Percentiles rank a stretch among this genome's conserved stretches.
Conservation (phyloP, 2,797 vertebrate genomes). For the Siniperca obscura region DNA sequence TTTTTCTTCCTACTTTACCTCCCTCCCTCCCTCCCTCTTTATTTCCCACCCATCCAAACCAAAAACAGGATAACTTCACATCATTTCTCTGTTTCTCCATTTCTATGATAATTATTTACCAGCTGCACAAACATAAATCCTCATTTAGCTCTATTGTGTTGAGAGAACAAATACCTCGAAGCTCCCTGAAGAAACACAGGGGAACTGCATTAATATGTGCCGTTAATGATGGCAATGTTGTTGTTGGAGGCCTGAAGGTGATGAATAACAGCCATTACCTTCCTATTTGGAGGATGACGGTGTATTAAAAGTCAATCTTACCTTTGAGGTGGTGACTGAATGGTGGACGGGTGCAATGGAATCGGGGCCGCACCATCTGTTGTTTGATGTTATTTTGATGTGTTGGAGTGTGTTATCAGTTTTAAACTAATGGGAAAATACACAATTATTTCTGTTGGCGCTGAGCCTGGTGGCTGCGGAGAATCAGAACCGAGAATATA, state of each 20-base stretch:
- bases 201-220: conserved; percentile 14
- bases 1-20: not conserved
- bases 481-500: not conserved
- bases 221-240: conserved; percentile 47
- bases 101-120: conserved; percentile 53
- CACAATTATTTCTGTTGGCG: conserved; percentile 11
- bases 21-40: not conserved
- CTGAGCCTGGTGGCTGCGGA: not conserved
- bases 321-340: conserved; percentile 48
- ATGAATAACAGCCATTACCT: conserved; percentile 55
- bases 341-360: conserved; percentile 26
- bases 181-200: conserved; percentile 33
- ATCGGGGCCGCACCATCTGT: conserved; percentile 37
- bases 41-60: not conserved
- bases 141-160: conserved; percentile 49
- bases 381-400: conserved; percentile 44
- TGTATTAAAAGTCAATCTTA: conserved; percentile 56
- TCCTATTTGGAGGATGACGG: conserved; percentile 49
- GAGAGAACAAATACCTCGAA: conserved; percentile 22
- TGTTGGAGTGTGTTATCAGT: conserved; percentile 16
- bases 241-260: conserved; percentile 46
- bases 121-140: conserved; percentile 62
- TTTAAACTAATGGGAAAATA: conserved; percentile 28
- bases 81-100: conserved; percentile 5
- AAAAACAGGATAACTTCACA: not conserved